Base-by-base conservation (phyloP, 2,113 vertebrate species). In the Pelvicachromis taeniatus region DNA sequence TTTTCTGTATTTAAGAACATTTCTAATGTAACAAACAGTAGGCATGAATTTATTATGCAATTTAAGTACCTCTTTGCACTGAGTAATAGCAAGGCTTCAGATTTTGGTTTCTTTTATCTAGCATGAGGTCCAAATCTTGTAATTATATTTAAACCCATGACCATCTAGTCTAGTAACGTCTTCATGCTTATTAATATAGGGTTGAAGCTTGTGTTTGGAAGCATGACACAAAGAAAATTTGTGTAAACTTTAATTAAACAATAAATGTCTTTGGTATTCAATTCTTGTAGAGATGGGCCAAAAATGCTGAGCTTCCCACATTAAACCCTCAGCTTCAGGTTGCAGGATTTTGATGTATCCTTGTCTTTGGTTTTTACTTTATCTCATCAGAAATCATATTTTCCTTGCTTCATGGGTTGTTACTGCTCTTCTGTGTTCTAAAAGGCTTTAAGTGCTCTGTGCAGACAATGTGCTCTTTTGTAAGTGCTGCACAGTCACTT, bases 391-490 rank as follows among this genome's bases (percentile, higher is more conserved):
- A 91, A 90, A 63, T 48, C 12, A 9, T 68, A 29, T 79, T 77
- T 65, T 78, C 14, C 68, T 58, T 63, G 13, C 58, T 65, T 80
- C 14, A 52, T 61, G 33, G 19, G 5, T 61, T 83, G 42, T 89
- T 85, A 58, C 21, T 13, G 21, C 33, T 45, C 77, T 55, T 65
- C 42, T 48, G 6, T 10, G 21, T 82, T 87, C 78, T 45, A 78
- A 83, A 86, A 81, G 9, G 35, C 55, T 35, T 40, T 45, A 81
- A 78, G 58, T 87, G 77, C 81, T 78, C 56, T 80, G 78, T 88
- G 52, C 61, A 70, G 84, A 40, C 53, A 78, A 4, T 52, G 58
- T 63, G n/a, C 65, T 53, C 26, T 50, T 79, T n/a, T 81, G 38
- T 85, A 54, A 80, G 56, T 14, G 77, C 78, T 45, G 29, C 48